phyloP scores from a whole-genome alignment of 2,888 invertebrate genomes.

The Eudasyphora cyanicolor region DNA sequence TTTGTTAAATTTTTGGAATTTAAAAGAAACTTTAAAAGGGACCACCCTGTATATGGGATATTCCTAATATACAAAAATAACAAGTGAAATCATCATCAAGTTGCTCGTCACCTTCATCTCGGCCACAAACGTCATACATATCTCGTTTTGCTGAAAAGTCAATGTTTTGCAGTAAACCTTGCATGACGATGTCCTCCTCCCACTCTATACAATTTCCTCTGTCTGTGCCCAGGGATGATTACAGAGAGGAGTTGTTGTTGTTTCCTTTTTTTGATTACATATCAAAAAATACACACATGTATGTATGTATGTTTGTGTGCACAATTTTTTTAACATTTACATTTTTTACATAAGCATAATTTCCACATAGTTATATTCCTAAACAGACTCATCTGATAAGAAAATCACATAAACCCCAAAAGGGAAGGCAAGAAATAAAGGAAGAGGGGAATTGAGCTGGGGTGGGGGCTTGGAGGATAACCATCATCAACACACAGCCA shows the following conservation, averaged over 20 bases:
- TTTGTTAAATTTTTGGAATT: too few species aligned
- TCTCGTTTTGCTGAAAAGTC: not conserved
- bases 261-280: conserved; percentile 34
- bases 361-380: conserved; percentile 74
- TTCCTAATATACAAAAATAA: not conserved
- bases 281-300: not conserved
- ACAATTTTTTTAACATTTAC: conserved; percentile 36
- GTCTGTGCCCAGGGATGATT: conserved; percentile 42
- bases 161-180: not conserved
- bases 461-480: not conserved
- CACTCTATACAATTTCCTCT: not conserved
- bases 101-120: not conserved
- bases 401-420: not conserved
- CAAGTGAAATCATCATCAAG: conserved; percentile 42
- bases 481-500: not conserved
- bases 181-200: conserved; percentile 4
- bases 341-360: conserved; percentile 74
- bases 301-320: not conserved
- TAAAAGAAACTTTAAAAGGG: too few species aligned
- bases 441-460: too few species aligned
- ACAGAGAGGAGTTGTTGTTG: not conserved
- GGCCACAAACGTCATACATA: not conserved
- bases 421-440: too few species aligned
- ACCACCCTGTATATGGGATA: not conserved
- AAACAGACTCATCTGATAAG: conserved; percentile 48